Evolutionary conservation across 2,888 invertebrate species (phyloP).

Genomic region (Machimus atricapillus): DNA sequence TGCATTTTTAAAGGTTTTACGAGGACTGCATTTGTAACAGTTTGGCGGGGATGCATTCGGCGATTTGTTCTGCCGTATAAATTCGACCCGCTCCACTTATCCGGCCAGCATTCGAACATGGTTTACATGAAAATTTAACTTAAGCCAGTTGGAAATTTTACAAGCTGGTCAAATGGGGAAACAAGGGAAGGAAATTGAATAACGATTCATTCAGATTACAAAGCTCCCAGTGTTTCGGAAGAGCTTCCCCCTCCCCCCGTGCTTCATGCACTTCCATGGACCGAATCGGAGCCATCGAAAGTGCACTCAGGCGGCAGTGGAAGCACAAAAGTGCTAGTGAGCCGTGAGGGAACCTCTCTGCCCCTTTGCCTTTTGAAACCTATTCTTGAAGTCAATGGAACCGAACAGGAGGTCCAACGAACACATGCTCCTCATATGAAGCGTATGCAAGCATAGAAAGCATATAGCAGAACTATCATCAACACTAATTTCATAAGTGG

Average conservation of each 20-base stretch:
- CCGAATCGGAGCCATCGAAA: not conserved
- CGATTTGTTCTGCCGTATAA: not conserved
- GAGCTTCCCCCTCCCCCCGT: not conserved
- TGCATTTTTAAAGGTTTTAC: not conserved
- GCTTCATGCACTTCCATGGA: not conserved
- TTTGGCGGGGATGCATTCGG: not conserved
- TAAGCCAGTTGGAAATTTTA: slow-evolving; percentile 25
- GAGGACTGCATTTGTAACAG: not conserved
- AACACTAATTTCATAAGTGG: not conserved
- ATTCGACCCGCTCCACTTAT: not conserved
- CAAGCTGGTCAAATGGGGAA: not conserved
- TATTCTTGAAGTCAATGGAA: not conserved
- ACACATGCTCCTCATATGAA: not conserved
- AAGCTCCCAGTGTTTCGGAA: not conserved
- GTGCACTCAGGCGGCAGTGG: slow-evolving; percentile 13
- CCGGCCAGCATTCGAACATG: not conserved
- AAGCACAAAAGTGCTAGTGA: slow-evolving; percentile 9
- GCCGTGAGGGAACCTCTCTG: not conserved
- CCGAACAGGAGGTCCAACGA: not conserved
- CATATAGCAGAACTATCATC: not conserved
- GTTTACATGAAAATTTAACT: not conserved
- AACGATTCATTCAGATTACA: slow-evolving; percentile 27
- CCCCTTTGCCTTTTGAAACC: not conserved
- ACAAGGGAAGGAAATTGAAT: slow-evolving; percentile 19
- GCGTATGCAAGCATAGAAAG: not conserved